These are phyloP conservation scores for Scytalopus superciliaris DNA, from an alignment of 2,113 vertebrate species.

Conservation along the genomic window DNA sequence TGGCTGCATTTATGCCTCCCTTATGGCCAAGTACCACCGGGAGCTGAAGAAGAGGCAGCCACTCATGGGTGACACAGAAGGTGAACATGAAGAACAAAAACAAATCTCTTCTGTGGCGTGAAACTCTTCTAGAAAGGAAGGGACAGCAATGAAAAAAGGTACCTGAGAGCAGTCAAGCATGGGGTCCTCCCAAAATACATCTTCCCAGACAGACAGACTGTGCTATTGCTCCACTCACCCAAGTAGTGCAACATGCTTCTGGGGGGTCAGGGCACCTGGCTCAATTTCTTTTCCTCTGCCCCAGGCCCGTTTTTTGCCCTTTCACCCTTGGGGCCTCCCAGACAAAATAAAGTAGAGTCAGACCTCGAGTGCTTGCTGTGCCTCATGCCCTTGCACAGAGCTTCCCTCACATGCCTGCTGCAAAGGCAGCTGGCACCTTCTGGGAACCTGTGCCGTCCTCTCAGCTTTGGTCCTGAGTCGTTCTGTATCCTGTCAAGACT, in stretches of 20 bases:
- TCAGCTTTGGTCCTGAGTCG: neutral
- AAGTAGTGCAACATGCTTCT: conserved; percentile 56
- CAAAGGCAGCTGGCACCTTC: conserved; percentile 30
- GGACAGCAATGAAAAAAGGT: conserved; percentile 47
- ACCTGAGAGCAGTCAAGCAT: conserved; percentile 58
- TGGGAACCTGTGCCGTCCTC: conserved; percentile 24
- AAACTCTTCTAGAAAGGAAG: conserved; percentile 48
- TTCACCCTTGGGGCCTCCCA: conserved; percentile 47
- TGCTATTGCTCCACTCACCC: conserved; percentile 56
- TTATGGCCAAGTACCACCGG: conserved; percentile 98
- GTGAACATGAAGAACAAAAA: conserved; percentile 90
- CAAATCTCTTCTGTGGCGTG: conserved; percentile 97
- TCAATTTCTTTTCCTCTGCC: conserved; percentile 32
- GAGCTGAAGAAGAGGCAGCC: conserved; percentile 98
- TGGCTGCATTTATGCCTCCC: conserved; percentile 96
- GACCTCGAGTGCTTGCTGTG: conserved; percentile 59
- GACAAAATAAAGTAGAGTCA: conserved; percentile 69
- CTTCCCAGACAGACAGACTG: conserved; percentile 57
- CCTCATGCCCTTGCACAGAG: conserved; percentile 58
- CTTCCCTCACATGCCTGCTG: conserved; percentile 2
- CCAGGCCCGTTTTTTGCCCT: conserved; percentile 33
- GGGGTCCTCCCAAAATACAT: conserved; percentile 42
- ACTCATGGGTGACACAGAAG: conserved; percentile 93
- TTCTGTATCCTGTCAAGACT: neutral
- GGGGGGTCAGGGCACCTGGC: conserved; percentile 42